Evolutionary conservation across 2,797 vertebrate species (phyloP), one percentile per base, ranked within the genome.

Genomic region (Lycodopsis pacificus): DNA sequence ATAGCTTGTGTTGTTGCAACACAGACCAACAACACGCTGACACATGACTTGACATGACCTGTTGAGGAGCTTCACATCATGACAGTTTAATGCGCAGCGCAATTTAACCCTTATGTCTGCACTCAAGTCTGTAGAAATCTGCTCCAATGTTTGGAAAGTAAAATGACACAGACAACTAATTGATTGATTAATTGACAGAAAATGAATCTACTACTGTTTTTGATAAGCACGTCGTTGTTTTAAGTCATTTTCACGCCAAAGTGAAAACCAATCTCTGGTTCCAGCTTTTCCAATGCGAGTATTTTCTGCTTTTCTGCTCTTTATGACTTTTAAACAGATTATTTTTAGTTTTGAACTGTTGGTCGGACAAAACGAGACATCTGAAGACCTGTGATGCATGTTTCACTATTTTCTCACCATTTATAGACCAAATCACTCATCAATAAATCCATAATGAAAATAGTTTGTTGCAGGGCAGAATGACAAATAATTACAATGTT

Each of bases 71-170:
- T 48, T 83, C 66, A 56, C 22, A 8, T 75, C 30, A 12, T 67
- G 76, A 82, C 79, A 65, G 65, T 72, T 83, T 88, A 74, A 87
- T 71, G 49, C 32, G 48, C 32, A 17, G 44, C 25, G 40, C 62
- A 64, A 88, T 75, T 53, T 11, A 77, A 78, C 17, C 38, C 71
- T 51, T 4, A 59, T 83, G 71, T 40, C 48, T 30, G 13, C 13
- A 42, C 12, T 44, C 7, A 1, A 4, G 15, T 67, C 46, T 36
- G 7, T 15, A 40, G 6, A 65, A 73, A 58, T n/a, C 40, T 42
- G 65, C 9, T 38, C 11, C 32, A 22, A n/a, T 7, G 32, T 83
- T 73, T 62, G 40, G 40, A 70, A 8, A 70, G 54, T 22, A 59
- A 56, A 70, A 61, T 30, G 0, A 9, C 20, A 11, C 17, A 7